Conservation (phyloP, 2,888 invertebrate genomes). For the Drosophila subquinaria region DNA sequence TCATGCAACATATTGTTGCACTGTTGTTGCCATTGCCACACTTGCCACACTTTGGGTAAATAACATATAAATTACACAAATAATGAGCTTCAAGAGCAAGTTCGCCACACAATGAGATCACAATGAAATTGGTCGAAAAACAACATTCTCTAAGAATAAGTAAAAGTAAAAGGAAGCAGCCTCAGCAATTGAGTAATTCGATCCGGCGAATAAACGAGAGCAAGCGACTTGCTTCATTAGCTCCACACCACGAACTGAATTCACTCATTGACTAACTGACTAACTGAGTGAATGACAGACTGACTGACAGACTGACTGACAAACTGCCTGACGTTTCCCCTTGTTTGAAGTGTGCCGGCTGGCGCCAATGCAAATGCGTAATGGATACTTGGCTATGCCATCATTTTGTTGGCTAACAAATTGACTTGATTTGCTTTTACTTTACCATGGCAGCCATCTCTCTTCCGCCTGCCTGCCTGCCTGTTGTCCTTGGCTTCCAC, state of each 20-base stretch:
- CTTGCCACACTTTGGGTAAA: conserved; percentile 64
- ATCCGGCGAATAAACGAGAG: conserved; percentile 28
- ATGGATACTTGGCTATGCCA: conserved; percentile 65
- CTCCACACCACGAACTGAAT: conserved; percentile 28
- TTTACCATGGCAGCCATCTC: conserved; percentile 29
- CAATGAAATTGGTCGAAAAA: conserved; percentile 40
- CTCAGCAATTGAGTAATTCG: conserved; percentile 54
- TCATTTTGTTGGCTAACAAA: conserved; percentile 62
- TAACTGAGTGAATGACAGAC: conserved; percentile 4
- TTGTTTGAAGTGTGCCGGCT: conserved; percentile 23
- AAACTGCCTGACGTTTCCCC: conserved; percentile 14
- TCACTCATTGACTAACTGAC: conserved; percentile 7
- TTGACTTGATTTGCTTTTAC: conserved; percentile 68
- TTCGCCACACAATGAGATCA: conserved; percentile 4
- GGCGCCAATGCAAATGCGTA: conserved; percentile 71
- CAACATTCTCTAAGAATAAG: conserved; percentile 25
- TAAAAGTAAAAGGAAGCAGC: not conserved
- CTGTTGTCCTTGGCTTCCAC: conserved; percentile 34
- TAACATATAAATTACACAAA: conserved; percentile 74
- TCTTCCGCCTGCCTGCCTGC: conserved; percentile 5
- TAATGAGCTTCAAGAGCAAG: conserved; percentile 70
- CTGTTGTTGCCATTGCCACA: conserved; percentile 23
- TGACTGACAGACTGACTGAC: conserved; percentile 9
- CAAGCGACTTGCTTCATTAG: conserved; percentile 64
- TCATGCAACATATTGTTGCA: conserved; percentile 77